These are phyloP conservation scores for Hemiprocne comata DNA, from an alignment of 2,113 vertebrate genomes.

Conservation along the genomic window DNA sequence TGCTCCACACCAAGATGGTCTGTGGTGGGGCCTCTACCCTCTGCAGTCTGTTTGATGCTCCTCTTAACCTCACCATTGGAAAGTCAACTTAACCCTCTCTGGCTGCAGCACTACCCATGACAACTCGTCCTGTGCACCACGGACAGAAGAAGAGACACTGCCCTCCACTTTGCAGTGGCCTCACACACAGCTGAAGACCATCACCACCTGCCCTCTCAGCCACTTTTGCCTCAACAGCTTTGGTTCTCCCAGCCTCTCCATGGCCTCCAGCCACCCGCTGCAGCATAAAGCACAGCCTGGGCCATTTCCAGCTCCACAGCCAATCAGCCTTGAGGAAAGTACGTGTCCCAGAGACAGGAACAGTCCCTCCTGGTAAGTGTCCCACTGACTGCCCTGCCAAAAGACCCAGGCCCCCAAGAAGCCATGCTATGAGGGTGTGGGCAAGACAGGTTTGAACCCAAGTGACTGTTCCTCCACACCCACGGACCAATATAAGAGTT, in stretches of 20 bases:
- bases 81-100: not conserved
- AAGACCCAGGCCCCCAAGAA: not conserved
- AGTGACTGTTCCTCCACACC: not conserved
- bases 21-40: not conserved
- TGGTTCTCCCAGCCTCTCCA: not conserved
- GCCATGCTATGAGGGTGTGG: accelerated
- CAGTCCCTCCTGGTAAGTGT: accelerated
- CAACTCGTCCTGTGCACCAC: too few species aligned
- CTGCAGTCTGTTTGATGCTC: not conserved
- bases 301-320: not conserved
- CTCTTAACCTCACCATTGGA: not conserved
- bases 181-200: not conserved
- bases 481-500: not conserved
- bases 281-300: not conserved
- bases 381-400: not conserved
- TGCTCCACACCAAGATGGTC: not conserved
- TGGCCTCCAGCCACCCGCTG: too few species aligned
- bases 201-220: not conserved
- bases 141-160: not conserved
- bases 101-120: not conserved
- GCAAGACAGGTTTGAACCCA: not conserved
- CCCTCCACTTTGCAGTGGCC: not conserved
- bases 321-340: not conserved
- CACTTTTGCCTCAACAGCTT: not conserved
- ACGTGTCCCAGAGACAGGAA: not conserved